Conservation (phyloP, 2,888 invertebrate genomes). For the Anorthoa munda region DNA sequence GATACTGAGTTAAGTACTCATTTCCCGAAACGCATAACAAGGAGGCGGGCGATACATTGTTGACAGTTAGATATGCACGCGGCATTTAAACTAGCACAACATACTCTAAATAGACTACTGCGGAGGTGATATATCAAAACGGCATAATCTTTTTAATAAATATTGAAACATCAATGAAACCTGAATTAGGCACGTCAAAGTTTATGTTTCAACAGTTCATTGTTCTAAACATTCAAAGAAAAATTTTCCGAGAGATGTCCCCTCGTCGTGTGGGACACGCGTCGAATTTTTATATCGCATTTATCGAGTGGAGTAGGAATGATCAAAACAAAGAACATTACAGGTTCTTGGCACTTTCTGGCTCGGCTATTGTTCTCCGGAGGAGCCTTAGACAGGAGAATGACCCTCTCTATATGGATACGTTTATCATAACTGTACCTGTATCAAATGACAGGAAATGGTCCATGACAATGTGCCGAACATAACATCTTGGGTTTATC, state of each 20-base stretch:
- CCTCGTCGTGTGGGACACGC: slow-evolving; percentile 76
- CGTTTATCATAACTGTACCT: slow-evolving; percentile 82
- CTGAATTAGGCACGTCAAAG: slow-evolving; percentile 52
- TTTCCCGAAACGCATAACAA: slow-evolving; percentile 75
- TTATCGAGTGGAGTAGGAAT: slow-evolving; percentile 78
- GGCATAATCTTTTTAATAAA: slow-evolving; percentile 43
- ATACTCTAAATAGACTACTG: slow-evolving; percentile 34
- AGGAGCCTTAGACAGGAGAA: slow-evolving; percentile 80
- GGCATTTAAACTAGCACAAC: slow-evolving; percentile 59
- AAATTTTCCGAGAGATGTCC: slow-evolving; percentile 87
- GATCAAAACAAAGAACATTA: slow-evolving; percentile 84
- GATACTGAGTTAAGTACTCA: slow-evolving; percentile 71
- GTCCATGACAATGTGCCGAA: slow-evolving; percentile 72
- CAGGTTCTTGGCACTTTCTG: slow-evolving; percentile 83
- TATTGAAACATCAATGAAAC: slow-evolving; percentile 54
- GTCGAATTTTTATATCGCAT: slow-evolving; percentile 88
- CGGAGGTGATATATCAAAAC: slow-evolving; percentile 19
- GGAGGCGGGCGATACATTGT: slow-evolving; percentile 70
- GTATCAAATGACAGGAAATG: slow-evolving; percentile 82
- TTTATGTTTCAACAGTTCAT: slow-evolving; percentile 80
- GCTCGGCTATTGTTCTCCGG: slow-evolving; percentile 83
- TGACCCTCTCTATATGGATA: slow-evolving; percentile 84
- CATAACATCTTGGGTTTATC: slow-evolving; percentile 66
- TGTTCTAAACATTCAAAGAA: slow-evolving; percentile 82
- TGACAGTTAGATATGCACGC: slow-evolving; percentile 74